These are phyloP conservation scores for Apteryx mantelli DNA, from an alignment of 2,113 vertebrate genomes.

Conservation along the genomic window DNA sequence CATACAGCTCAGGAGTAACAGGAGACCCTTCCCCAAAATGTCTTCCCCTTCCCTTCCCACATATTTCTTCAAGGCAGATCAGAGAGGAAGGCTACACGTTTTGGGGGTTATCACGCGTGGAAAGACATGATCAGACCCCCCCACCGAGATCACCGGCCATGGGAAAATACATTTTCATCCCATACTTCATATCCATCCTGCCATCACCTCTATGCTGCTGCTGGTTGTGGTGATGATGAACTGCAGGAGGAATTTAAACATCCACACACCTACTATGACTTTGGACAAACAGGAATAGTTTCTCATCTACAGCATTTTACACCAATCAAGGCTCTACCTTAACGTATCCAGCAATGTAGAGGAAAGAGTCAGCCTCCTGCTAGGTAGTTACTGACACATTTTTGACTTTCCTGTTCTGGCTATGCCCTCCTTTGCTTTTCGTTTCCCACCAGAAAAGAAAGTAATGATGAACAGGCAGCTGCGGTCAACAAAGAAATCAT, in stretches of 20 bases:
- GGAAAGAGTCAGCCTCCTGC: slow-evolving; percentile 11
- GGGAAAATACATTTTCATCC: neutral
- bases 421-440: slow-evolving; percentile 27
- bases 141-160: neutral
- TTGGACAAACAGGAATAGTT: neutral
- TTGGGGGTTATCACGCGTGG: rapidly evolving
- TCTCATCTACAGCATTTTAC: slow-evolving; percentile 1
- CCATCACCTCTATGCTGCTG: neutral
- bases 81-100: neutral
- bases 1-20: neutral
- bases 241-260: neutral
- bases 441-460: slow-evolving; percentile 10
- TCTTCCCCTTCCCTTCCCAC: neutral
- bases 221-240: neutral
- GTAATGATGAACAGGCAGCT: neutral
- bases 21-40: neutral
- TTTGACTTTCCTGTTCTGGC: neutral
- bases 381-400: slow-evolving; percentile 4
- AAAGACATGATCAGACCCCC: neutral
- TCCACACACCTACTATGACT: neutral
- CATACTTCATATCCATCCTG: neutral
- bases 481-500: slow-evolving; percentile 4
- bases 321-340: slow-evolving; percentile 20
- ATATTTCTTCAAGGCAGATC: neutral
- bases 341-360: neutral